Conservation (phyloP, 2,888 invertebrate genomes). For the Sylvicola fuscatus region DNA sequence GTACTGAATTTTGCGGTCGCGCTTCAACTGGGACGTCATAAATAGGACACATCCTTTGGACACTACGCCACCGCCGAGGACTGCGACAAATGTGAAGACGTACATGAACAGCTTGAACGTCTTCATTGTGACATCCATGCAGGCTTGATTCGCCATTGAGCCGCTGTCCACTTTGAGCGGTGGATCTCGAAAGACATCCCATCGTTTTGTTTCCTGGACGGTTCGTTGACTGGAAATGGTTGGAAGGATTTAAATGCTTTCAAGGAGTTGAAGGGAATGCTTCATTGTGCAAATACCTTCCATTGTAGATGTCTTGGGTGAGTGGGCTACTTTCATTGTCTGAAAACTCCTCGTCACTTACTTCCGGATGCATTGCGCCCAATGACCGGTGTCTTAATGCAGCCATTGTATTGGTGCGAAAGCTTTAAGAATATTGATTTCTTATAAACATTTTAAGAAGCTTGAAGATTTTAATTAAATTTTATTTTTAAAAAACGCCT, state of each 20-base stretch:
- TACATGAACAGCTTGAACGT: conserved; percentile 70
- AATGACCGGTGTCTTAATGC: conserved; percentile 40
- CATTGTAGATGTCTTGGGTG: conserved; percentile 73
- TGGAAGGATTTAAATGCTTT: not conserved
- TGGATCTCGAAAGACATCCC: conserved; percentile 91
- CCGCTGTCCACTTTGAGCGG: conserved; percentile 76
- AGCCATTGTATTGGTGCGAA: no score
- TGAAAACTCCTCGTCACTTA: conserved; percentile 50
- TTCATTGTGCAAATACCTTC: conserved; percentile 40
- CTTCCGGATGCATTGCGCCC: conserved; percentile 31
- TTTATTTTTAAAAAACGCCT: no score
- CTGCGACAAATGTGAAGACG: conserved; percentile 62
- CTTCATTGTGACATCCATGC: conserved; percentile 67
- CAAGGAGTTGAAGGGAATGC: not conserved
- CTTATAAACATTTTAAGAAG: no score
- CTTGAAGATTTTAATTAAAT: no score
- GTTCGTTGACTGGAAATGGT: conserved; percentile 43
- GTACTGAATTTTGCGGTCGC: conserved; percentile 52
- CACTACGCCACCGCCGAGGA: conserved; percentile 66
- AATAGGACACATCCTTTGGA: conserved; percentile 77
- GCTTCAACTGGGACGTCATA: conserved; percentile 76
- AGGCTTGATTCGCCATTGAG: conserved; percentile 73
- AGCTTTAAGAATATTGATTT: no score
- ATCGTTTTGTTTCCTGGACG: conserved; percentile 76
- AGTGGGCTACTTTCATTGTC: conserved; percentile 78